Conservation (phyloP, 2,888 invertebrate species). For the Calameuta filiformis region DNA sequence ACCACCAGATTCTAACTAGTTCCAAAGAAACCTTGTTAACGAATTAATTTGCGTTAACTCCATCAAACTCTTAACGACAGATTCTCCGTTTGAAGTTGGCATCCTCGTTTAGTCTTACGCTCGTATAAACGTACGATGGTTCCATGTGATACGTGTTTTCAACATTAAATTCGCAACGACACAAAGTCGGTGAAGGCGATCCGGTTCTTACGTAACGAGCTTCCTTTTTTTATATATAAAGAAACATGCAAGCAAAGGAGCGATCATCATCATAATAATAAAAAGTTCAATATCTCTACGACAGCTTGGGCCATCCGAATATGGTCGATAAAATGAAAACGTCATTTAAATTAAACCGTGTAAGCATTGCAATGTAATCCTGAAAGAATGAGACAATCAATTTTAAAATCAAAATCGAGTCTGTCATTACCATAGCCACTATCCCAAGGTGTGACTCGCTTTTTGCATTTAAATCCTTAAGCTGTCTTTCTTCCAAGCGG, state of each 20-base stretch:
- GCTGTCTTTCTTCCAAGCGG: background rate
- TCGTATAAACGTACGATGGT: background rate
- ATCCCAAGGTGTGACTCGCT: background rate
- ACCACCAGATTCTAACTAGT: conserved; percentile 35
- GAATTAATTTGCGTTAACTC: conserved; percentile 38
- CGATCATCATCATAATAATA: background rate
- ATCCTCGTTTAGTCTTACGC: background rate
- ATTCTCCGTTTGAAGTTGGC: background rate
- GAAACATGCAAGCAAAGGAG: too few relatives aligned
- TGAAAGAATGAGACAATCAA: background rate
- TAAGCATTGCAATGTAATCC: background rate
- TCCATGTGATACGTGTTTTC: background rate
- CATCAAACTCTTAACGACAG: conserved; percentile 22
- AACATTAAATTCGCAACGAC: background rate
- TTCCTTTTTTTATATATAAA: background rate
- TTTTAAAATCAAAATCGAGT: background rate
- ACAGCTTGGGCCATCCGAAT: background rate
- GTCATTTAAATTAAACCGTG: background rate
- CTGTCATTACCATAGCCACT: background rate
- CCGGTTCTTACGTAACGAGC: background rate
- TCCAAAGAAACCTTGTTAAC: conserved; percentile 39
- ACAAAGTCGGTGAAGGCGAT: background rate
- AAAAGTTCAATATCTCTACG: background rate
- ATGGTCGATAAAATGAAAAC: background rate
- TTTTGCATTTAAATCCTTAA: background rate